These are phyloP conservation scores for Ciconia nigra DNA, from an alignment of 2,797 vertebrate genomes.

Conservation along the genomic window DNA sequence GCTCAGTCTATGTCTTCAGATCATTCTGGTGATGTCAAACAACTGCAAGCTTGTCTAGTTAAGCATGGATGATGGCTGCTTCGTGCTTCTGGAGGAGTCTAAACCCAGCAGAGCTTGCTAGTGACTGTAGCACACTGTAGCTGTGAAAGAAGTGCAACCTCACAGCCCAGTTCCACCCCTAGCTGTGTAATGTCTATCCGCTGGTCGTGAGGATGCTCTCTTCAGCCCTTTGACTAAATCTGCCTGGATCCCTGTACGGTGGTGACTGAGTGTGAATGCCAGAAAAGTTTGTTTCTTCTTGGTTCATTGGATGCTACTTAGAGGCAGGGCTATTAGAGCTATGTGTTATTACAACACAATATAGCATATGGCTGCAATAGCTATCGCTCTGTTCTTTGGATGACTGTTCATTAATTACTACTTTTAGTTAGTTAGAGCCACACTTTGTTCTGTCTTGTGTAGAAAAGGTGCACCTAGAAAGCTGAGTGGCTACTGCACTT, in stretches of 20 bases:
- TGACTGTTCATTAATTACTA: background rate
- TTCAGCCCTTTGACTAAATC: background rate
- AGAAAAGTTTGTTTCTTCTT: background rate
- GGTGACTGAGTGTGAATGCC: background rate
- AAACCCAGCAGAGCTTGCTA: background rate
- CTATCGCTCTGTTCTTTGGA: background rate
- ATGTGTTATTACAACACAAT: background rate
- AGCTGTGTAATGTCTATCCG: background rate
- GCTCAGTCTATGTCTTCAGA: background rate
- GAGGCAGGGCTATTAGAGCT: background rate
- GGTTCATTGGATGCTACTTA: background rate
- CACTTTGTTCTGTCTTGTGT: background rate
- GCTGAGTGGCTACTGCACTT: background rate
- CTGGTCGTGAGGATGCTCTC: background rate
- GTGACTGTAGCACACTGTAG: background rate
- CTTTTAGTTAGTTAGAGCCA: background rate
- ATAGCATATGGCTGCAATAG: background rate
- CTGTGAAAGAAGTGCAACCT: background rate
- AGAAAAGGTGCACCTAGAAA: background rate
- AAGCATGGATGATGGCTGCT: background rate
- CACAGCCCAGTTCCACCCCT: accelerated
- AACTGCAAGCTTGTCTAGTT: background rate
- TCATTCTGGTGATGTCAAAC: background rate
- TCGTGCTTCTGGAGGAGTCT: background rate
- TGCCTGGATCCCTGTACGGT: accelerated